Evolutionary conservation across 2,113 vertebrate genomes (phyloP), one percentile per base, ranked within the genome.

Genomic region (Platysternon megacephalum): DNA sequence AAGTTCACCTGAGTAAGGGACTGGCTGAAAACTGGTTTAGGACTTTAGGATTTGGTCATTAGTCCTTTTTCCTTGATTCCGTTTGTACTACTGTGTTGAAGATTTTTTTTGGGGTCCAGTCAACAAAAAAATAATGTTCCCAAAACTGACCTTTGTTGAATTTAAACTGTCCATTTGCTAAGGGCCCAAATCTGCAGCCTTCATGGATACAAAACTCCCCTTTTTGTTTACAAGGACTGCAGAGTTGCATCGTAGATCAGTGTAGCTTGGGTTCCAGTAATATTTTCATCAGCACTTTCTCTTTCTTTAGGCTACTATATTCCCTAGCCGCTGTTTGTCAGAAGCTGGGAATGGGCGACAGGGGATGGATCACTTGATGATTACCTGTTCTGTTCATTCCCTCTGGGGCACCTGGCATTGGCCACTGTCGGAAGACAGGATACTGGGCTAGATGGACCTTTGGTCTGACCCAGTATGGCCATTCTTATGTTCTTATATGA

Each of bases 1-100:
- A 97, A 94, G 91, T 72, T 94, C 82, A 90, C 86, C 95, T 95
- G 94, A 97, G 86, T 96, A 93, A 95, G 79, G 46, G 86, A 91
- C 61, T 94, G 93, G 94, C 94, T 82, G 88, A 84, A 96, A 97
- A 93, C 82, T 91, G 95, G 87, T 76, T 53, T 88, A 88, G 52
- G 65, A 49, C 93, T 80, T 39, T 32, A 76, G 82, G 28, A 52
- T 93, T 90, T 93, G 82, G 93, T 88, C 88, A 80, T 96, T 78
- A 46, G 42, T 44, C 42, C 29, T 46, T 46, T 74, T 88, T 92
- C 88, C 94, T 93, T 55, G 8, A 2, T 49, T 93, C 91, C 90
- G 87, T 94, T 96, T 86, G 90, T 87, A 86, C 76, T 48, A 48
- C 35, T 42, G 51, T 82, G 3, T 90, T 79, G 81, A 89, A 93